Percentiles rank a stretch among this genome's conserved stretches.
phyloP scores from a whole-genome alignment of 2,113 vertebrate genomes.

The Tragulus kanchil region DNA sequence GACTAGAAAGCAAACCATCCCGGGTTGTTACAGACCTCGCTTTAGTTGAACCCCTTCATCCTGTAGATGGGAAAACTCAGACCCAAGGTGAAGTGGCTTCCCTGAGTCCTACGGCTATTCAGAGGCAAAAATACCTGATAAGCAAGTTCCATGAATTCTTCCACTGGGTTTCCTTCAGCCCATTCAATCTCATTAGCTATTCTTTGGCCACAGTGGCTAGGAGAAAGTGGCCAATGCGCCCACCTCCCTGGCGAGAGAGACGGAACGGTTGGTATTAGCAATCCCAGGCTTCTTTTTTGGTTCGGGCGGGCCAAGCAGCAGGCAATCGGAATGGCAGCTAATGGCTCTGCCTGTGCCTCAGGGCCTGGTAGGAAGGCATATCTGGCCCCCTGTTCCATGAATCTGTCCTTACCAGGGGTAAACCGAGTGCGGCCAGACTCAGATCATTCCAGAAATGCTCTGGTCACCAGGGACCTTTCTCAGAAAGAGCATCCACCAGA shows the following conservation, averaged over 20 bases:
- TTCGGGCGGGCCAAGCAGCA: background rate
- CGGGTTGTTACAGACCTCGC: background rate
- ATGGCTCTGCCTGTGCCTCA: rapidly evolving
- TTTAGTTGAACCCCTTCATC: background rate
- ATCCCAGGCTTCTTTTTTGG: background rate
- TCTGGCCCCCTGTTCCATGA: background rate
- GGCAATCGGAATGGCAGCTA: background rate
- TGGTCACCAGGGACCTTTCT: background rate
- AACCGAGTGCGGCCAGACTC: rapidly evolving
- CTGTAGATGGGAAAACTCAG: background rate
- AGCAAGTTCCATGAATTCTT: background rate
- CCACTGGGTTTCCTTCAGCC: background rate
- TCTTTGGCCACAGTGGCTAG: background rate
- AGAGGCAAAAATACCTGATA: background rate
- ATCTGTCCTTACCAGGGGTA: background rate
- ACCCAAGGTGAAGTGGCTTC: background rate
- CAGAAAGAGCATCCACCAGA: background rate
- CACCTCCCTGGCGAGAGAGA: background rate
- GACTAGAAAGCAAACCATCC: background rate
- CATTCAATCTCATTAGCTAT: background rate
- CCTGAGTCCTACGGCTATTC: background rate
- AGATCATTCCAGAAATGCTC: background rate
- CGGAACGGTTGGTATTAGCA: background rate
- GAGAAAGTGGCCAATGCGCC: rapidly evolving
- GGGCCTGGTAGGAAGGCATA: background rate